Base-by-base conservation (phyloP, 2,113 vertebrate species). In the Monarcha castaneiventris region DNA sequence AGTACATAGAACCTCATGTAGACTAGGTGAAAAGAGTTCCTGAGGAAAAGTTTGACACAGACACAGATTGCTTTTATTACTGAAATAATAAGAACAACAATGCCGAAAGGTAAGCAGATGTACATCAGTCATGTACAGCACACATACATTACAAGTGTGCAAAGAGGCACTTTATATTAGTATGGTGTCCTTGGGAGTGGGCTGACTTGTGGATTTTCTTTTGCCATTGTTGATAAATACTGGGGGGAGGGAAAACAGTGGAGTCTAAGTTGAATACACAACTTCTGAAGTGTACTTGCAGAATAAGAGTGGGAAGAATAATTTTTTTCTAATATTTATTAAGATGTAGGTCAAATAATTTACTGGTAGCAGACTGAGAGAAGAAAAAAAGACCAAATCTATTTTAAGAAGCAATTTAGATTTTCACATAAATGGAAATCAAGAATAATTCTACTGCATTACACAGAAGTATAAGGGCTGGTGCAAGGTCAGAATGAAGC, bases 281-380 rank as follows among this genome's bases (percentile, higher is more conserved):
- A 71, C 30, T 93, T 92, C 61, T 72, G 56, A 88, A 90, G 58
- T 67, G 7, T 63, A 59, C 84, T 88, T 84, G 49, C 82, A 37
- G 44, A 90, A 67, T 67, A 59, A 85, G 39, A 85, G 9, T 51
- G 32, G 59, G 44, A 41, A 80, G 85, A 90, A 84, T 75, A 61
- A 33, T 71, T 96, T 89, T 90, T 95, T 90, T 16, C 59, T 90
- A 87, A 54, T 95, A 93, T 93, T 95, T 95, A 77, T 93, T 84
- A 84, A 95, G 64, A 97, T 95, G 71, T 97, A 95, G 96, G 94
- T 97, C 95, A 96, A 97, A 96, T 94, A 93, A 94, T 92, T 87
- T 90, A 94, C 72, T 96, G 64, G 63, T 97, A 92, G 83, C 13
- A 4, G 94, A 46, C 76, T 75, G 76, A 85, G 78, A 76, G 56